A percentile compares a stretch with the other conserved stretches of the same genome.
phyloP scores from a whole-genome alignment of 1,140 invertebrate genomes.

The Caerostris darwini region DNA sequence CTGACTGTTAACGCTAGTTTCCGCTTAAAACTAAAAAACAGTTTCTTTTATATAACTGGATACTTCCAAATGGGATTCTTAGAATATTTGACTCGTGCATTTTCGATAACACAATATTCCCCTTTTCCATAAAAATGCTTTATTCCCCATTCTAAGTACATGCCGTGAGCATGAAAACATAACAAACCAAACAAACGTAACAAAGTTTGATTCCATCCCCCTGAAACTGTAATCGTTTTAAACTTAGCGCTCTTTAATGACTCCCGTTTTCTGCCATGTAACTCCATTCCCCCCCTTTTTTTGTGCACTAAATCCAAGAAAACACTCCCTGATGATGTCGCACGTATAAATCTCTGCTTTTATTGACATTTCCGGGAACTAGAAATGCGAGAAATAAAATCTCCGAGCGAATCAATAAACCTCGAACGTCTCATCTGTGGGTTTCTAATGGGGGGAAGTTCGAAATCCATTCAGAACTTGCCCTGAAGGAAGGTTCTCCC shows the following conservation, averaged over 20 bases:
- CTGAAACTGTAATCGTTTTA: not conserved
- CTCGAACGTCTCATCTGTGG: not conserved
- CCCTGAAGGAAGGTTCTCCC: not conserved
- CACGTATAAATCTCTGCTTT: conserved; percentile 21
- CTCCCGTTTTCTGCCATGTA: not conserved
- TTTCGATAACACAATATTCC: too few species aligned
- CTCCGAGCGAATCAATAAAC: not conserved
- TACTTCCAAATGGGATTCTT: too few species aligned
- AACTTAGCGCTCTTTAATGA: not conserved
- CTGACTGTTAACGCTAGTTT: too few species aligned
- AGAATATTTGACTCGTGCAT: too few species aligned
- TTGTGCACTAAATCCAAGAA: not conserved
- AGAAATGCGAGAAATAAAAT: conserved; percentile 29
- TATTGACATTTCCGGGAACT: not conserved
- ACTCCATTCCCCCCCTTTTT: not conserved
- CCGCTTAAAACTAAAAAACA: too few species aligned
- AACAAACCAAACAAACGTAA: too few species aligned
- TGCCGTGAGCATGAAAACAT: too few species aligned
- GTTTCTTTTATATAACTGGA: too few species aligned
- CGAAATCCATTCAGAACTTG: not conserved
- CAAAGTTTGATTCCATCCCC: not conserved
- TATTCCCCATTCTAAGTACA: too few species aligned
- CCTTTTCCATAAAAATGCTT: too few species aligned
- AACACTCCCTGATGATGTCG: not conserved
- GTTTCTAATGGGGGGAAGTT: not conserved